Conservation (phyloP, 2,113 vertebrate species). For the Sinocyclocheilus anophthalmus region DNA sequence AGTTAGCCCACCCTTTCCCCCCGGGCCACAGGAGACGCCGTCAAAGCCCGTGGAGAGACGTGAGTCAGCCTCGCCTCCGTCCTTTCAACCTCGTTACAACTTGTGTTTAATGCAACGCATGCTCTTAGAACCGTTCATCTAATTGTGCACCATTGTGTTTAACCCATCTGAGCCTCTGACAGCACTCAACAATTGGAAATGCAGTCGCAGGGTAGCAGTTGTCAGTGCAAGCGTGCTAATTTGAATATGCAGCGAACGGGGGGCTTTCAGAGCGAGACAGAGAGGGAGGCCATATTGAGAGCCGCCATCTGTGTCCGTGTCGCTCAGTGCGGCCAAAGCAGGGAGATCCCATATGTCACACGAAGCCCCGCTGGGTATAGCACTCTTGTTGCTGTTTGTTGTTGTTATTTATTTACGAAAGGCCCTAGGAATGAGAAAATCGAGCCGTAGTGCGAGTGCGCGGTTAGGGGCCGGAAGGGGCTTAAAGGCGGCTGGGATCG, state of each 20-base stretch:
- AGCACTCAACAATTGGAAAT: conserved; percentile 52
- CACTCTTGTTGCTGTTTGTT: conserved; percentile 70
- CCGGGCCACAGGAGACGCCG: conserved; percentile 60
- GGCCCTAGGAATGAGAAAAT: conserved; percentile 48
- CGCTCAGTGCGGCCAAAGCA: conserved; percentile 39
- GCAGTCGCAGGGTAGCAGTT: conserved; percentile 46
- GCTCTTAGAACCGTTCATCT: conserved; percentile 49
- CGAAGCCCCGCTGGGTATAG: conserved; percentile 52
- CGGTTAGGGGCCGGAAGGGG: too few species aligned
- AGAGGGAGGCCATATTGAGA: conserved; percentile 42
- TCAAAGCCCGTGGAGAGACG: conserved; percentile 63
- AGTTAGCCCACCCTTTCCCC: conserved; percentile 39
- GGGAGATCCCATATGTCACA: conserved; percentile 69
- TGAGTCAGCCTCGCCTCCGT: conserved; percentile 61
- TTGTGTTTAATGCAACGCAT: conserved; percentile 59
- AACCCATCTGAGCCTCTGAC: conserved; percentile 63
- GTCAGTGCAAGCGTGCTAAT: conserved; percentile 40
- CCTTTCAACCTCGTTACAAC: conserved; percentile 48
- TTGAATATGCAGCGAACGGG: conserved; percentile 55
- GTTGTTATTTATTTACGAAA: conserved; percentile 74
- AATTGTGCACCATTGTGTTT: conserved; percentile 67
- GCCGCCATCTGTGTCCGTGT: conserved; percentile 67
- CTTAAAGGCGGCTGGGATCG: too few species aligned
- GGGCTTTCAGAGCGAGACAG: conserved; percentile 49
- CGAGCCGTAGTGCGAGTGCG: too few species aligned